A percentile compares a stretch with the other conserved stretches of the same genome.
These are phyloP conservation scores for Phrynocephalus guinanensis DNA, from an alignment of 2,797 vertebrate species.

Conservation along the genomic window DNA sequence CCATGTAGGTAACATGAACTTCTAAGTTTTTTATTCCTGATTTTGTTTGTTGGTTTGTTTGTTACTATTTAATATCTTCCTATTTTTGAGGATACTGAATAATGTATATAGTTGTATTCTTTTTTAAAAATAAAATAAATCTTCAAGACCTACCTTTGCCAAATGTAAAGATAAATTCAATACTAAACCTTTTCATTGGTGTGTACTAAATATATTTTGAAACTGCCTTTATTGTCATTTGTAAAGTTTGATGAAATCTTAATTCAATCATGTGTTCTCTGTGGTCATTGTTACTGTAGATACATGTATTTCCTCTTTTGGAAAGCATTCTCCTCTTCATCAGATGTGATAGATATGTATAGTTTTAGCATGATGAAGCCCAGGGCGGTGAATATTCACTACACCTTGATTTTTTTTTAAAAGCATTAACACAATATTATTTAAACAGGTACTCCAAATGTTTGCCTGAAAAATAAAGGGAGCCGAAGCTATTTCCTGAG, in stretches of 20 bases:
- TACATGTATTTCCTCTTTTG: constrained; percentile 67
- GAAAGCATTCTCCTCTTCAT: constrained; percentile 66
- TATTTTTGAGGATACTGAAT: constrained; percentile 72
- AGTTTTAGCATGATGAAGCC: constrained; percentile 82
- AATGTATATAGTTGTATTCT: constrained; percentile 79
- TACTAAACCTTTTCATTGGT: constrained; percentile 59
- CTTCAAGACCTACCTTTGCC: constrained; percentile 80
- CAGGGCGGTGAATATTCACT: constrained; percentile 79
- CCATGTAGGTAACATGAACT: constrained; percentile 73
- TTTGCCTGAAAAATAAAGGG: constrained; percentile 84
- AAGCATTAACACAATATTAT: constrained; percentile 73
- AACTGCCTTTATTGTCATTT: constrained; percentile 74
- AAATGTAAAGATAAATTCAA: constrained; percentile 80
- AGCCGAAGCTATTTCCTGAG: constrained; percentile 60
- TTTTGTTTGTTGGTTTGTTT: constrained; percentile 43
- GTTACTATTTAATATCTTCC: constrained; percentile 78
- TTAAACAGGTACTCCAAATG: constrained; percentile 87
- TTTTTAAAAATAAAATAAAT: constrained; percentile 68
- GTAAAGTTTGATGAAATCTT: constrained; percentile 69
- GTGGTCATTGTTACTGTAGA: constrained; percentile 72
- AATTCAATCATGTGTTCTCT: constrained; percentile 67
- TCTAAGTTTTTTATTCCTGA: constrained; percentile 72
- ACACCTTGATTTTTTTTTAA: constrained; percentile 53
- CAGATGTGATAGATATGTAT: constrained; percentile 72
- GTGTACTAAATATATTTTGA: constrained; percentile 54